Evolutionary conservation across 2,113 vertebrate species (phyloP), one percentile per base, ranked within the genome.

Genomic region (Cacatua alba): DNA sequence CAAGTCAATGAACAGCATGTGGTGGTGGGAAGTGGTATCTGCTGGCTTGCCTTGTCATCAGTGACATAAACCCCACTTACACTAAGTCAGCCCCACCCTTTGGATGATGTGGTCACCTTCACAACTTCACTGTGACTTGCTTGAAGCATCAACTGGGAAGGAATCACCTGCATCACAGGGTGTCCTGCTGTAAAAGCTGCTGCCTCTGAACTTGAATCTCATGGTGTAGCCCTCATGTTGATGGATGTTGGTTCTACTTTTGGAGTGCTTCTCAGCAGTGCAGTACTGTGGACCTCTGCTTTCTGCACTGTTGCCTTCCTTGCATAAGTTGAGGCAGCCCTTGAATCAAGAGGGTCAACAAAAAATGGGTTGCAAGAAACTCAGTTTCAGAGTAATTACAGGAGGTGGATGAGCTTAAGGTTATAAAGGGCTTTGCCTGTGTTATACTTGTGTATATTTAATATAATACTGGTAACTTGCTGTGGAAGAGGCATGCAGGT

Each of bases 161-260:
- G 14, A 59, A 59, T 35, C 33, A 35, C 33, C n/a, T 35, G 33
- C n/a, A 59, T 35, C 4, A 4, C 16, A 35, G 31, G 11, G 41
- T 59, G 52, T 20, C 52, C n/a, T 35, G 25, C 14, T 11, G 11
- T 39, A 24, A 63, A 63, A 63, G 11, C 24, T 43, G 11, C 59
- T 41, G 25, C 57, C 35, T 79, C 35, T 2, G 2, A 43, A 43
- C 35, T 25, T 17, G 7, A 20, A 17, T 65, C 24, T 35, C 20
- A 13, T 1, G 4, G 41, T 1, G 3, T 17, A 19, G 35, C 20
- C 0, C 0, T 46, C 14, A 4, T 17, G 18, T 52, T 33, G 55
- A 28, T 3, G 0, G 46, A 23, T 13, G 11, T 16, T 44, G 39
- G 19, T n/a, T 55, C 48, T 9, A 24, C 29, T 57, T 72, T 71